Percentiles rank a stretch among this genome's conserved stretches.
Evolutionary conservation across 2,113 vertebrate genomes (phyloP).

Genomic region (Clarias gariepinus): DNA sequence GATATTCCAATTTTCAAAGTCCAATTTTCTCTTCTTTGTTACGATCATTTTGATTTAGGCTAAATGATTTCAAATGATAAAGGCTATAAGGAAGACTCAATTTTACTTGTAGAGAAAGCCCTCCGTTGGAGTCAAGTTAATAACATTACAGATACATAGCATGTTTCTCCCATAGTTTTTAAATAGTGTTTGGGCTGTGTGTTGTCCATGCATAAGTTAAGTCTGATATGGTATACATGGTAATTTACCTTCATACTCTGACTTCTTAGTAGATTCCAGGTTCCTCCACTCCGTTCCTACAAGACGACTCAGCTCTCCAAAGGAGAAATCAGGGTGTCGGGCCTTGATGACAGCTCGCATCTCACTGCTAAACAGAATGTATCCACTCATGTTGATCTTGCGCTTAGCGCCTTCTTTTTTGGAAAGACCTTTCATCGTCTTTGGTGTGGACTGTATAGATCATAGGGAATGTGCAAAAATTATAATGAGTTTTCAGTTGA

Average conservation of each 20-base stretch:
- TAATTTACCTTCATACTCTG: constrained; percentile 91
- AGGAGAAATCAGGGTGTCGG: constrained; percentile 95
- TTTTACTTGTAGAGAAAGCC: too few species aligned
- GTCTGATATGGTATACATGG: background rate
- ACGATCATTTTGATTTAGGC: too few species aligned
- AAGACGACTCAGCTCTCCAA: constrained; percentile 95
- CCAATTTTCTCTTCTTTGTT: too few species aligned
- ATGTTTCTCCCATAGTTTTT: too few species aligned
- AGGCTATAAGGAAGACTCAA: too few species aligned
- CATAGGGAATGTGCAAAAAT: background rate
- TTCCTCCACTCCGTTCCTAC: constrained; percentile 99
- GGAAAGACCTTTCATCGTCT: constrained; percentile 87
- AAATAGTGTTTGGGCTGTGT: too few species aligned
- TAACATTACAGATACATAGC: too few species aligned
- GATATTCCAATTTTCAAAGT: too few species aligned
- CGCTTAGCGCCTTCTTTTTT: constrained; percentile 97
- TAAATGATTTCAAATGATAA: too few species aligned
- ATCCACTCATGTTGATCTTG: constrained; percentile 99
- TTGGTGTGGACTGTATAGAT: constrained; percentile 85
- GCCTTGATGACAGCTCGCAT: constrained; percentile 98
- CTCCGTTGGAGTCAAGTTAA: too few species aligned
- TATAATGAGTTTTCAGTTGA: background rate
- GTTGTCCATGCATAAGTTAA: too few species aligned
- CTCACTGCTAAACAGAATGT: constrained; percentile 98
- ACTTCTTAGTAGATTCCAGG: constrained; percentile 92